These are phyloP conservation scores for Diorhabda carinulata DNA, from an alignment of 1,140 invertebrate species.

Conservation along the genomic window DNA sequence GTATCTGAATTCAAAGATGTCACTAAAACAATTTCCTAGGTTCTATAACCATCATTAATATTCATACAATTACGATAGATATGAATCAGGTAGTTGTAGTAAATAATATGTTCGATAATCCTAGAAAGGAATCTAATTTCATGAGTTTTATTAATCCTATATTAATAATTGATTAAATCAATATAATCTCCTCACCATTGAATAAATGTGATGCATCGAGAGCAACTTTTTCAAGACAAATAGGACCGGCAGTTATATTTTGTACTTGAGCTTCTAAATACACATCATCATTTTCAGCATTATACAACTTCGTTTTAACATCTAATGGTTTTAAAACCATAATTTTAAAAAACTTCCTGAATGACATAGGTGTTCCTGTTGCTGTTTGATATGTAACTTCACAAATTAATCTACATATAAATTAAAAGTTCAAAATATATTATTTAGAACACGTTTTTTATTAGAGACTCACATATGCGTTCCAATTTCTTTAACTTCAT, in stretches of 20 bases:
- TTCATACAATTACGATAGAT: too few species aligned
- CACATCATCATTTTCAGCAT: constrained; percentile 95
- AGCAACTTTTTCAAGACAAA: constrained; percentile 87
- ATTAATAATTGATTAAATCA: background rate
- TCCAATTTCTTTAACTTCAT: constrained; percentile 97
- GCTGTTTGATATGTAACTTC: constrained; percentile 85
- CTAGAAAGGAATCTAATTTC: too few species aligned
- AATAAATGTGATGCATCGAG: constrained; percentile 89
- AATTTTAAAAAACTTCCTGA: constrained; percentile 97
- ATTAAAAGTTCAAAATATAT: background rate
- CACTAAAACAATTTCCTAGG: constrained; percentile 46
- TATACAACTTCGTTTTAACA: constrained; percentile 98
- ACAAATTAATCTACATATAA: constrained; percentile 79
- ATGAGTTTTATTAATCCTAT: too few species aligned
- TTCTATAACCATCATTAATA: too few species aligned
- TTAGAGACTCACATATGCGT: constrained; percentile 78
- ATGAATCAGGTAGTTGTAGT: too few species aligned
- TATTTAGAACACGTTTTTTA: background rate
- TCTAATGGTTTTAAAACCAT: constrained; percentile 96
- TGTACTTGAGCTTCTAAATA: constrained; percentile 96
- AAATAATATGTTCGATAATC: too few species aligned
- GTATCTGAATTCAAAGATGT: constrained; percentile 62
- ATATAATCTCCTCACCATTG: constrained; percentile 53
- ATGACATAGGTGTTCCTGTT: constrained; percentile 67
- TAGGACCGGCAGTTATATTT: constrained; percentile 85